Evolutionary conservation across 2,113 vertebrate species (phyloP).

Genomic region (Calyptomena viridis): DNA sequence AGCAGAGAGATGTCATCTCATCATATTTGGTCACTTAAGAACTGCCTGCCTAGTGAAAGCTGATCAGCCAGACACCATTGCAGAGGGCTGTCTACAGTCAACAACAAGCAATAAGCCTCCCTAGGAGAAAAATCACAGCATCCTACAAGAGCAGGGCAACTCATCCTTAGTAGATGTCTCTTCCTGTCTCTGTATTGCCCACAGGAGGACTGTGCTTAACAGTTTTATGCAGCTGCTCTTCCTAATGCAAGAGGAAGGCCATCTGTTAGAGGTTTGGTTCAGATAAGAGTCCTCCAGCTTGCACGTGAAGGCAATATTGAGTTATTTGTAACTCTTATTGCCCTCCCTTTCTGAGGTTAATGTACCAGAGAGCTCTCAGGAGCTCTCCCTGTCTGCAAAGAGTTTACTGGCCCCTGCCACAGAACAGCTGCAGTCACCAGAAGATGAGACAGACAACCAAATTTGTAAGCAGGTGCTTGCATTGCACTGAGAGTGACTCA

Average conservation of each 20-base stretch:
- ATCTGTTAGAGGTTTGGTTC: neutral
- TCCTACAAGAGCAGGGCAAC: neutral
- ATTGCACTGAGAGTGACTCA: neutral
- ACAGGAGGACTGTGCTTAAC: neutral
- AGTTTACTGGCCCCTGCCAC: neutral
- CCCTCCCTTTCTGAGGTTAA: neutral
- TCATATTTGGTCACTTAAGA: neutral
- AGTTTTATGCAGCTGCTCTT: neutral
- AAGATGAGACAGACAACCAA: neutral
- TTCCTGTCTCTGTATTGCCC: neutral
- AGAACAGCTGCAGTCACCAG: neutral
- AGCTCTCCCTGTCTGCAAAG: neutral
- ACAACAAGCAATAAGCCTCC: neutral
- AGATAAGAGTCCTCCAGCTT: neutral
- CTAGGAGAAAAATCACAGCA: neutral
- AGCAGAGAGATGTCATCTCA: neutral
- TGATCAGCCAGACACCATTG: neutral
- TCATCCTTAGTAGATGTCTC: neutral
- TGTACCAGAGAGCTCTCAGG: neutral
- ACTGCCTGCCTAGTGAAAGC: neutral
- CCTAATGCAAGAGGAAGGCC: neutral
- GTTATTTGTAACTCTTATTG: neutral
- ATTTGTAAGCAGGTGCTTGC: neutral
- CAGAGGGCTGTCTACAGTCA: neutral
- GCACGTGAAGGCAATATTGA: neutral